These are phyloP conservation scores for Hyalella azteca DNA, from an alignment of 2,888 invertebrate genomes.

Conservation along the genomic window DNA sequence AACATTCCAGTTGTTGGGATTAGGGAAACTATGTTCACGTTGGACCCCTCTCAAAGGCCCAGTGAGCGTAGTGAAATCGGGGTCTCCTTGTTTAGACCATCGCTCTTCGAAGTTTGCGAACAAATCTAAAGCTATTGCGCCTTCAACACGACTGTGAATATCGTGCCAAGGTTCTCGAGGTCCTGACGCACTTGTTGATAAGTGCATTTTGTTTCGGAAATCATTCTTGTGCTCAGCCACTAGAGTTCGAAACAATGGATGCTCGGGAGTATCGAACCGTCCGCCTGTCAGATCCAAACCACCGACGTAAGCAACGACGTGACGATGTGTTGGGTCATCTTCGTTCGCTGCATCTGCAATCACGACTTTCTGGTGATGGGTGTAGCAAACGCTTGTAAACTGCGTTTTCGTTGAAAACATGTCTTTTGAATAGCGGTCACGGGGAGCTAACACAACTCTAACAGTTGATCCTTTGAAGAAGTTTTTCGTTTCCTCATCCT, in stretches of 20 bases:
- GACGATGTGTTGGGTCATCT: constrained; percentile 42
- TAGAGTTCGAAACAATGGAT: constrained; percentile 53
- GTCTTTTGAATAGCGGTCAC: constrained; percentile 52
- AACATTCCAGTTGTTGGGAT: constrained; percentile 47
- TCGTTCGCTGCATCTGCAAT: constrained; percentile 51
- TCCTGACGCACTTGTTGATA: constrained; percentile 51
- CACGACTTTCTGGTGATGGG: constrained; percentile 58
- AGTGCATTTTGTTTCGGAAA: constrained; percentile 53
- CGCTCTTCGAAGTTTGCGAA: constrained; percentile 57
- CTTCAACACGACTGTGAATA: constrained; percentile 56
- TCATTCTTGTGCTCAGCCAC: constrained; percentile 52
- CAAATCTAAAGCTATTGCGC: constrained; percentile 57
- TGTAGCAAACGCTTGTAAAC: constrained; percentile 57
- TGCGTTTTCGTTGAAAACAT: constrained; percentile 55
- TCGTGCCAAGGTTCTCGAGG: constrained; percentile 59
- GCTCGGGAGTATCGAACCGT: constrained; percentile 53
- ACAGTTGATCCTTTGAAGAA: constrained; percentile 54
- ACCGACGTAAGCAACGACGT: constrained; percentile 57
- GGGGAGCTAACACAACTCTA: constrained; percentile 50
- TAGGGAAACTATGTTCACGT: constrained; percentile 38
- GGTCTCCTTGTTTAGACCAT: constrained; percentile 54
- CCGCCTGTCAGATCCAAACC: constrained; percentile 58
- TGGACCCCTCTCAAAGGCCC: constrained; percentile 41
- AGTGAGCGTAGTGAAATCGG: constrained; percentile 41
- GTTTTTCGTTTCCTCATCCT: constrained; percentile 57